These are phyloP conservation scores for Anhinga anhinga DNA, from an alignment of 2,113 vertebrate species.

Conservation along the genomic window DNA sequence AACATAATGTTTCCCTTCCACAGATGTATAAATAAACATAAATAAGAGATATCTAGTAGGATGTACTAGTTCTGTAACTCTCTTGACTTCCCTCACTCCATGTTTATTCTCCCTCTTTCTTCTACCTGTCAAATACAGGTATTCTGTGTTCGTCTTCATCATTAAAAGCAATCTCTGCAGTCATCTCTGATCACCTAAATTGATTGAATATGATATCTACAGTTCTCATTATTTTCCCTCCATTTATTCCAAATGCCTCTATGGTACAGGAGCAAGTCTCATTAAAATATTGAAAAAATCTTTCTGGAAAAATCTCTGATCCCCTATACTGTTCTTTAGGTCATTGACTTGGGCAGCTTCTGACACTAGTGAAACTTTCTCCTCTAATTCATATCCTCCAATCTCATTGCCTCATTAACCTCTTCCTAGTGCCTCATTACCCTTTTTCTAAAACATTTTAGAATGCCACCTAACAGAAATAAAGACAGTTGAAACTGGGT, in stretches of 20 bases:
- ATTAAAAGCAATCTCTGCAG: background rate
- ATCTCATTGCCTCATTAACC: background rate
- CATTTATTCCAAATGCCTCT: background rate
- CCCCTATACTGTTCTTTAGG: background rate
- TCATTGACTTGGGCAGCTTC: background rate
- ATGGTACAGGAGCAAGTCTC: background rate
- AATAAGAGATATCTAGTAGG: background rate
- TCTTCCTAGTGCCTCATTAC: background rate
- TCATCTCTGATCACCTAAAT: background rate
- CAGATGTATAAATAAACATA: background rate
- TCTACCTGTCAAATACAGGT: background rate
- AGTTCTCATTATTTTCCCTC: background rate
- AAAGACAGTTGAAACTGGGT: background rate
- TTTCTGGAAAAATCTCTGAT: background rate
- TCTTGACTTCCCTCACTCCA: background rate
- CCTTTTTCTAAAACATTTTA: background rate
- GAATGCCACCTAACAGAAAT: background rate
- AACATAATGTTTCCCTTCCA: background rate
- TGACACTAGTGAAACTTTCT: background rate
- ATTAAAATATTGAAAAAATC: background rate
- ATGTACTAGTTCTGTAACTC: background rate
- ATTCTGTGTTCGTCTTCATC: background rate
- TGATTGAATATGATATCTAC: background rate
- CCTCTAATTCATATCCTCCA: background rate
- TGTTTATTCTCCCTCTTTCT: background rate